Percentiles rank a stretch among this genome's conserved stretches.
These are phyloP conservation scores for Lithophane semibrunnea DNA, from an alignment of 2,888 invertebrate genomes.

Conservation along the genomic window DNA sequence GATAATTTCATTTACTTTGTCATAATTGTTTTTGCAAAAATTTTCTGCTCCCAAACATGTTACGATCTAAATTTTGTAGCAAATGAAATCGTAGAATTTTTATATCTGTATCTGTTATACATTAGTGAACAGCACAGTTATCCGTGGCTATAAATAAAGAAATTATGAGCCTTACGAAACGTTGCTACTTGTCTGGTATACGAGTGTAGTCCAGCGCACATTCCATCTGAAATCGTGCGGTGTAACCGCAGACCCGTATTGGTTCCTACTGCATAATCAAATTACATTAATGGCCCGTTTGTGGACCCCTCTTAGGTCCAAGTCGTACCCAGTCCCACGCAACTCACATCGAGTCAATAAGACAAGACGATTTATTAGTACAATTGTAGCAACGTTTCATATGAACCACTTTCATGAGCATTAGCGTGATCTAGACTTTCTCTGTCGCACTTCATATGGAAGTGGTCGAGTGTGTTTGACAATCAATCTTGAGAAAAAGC, in stretches of 20 bases:
- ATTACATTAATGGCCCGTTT: slow-evolving; percentile 67
- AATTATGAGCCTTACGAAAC: slow-evolving; percentile 63
- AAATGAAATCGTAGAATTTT: slow-evolving; percentile 15
- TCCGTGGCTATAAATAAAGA: slow-evolving; percentile 62
- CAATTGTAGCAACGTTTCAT: slow-evolving; percentile 37
- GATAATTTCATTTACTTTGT: neutral
- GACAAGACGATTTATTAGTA: slow-evolving; percentile 41
- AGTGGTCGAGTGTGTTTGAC: slow-evolving; percentile 37
- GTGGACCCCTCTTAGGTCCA: slow-evolving; percentile 54
- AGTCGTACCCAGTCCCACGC: slow-evolving; percentile 44
- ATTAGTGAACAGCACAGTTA: slow-evolving; percentile 40
- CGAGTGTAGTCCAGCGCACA: slow-evolving; percentile 58
- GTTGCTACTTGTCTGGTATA: slow-evolving; percentile 45
- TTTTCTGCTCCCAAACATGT: neutral
- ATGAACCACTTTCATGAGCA: slow-evolving; percentile 50
- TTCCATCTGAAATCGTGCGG: slow-evolving; percentile 64
- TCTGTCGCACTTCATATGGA: slow-evolving; percentile 49
- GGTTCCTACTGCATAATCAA: slow-evolving; percentile 66
- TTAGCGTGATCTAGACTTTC: slow-evolving; percentile 61
- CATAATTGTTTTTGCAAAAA: neutral
- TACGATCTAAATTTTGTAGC: neutral
- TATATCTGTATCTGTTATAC: slow-evolving; percentile 25
- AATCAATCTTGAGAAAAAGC: slow-evolving; percentile 56
- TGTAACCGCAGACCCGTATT: slow-evolving; percentile 69
- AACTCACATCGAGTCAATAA: slow-evolving; percentile 46